A percentile compares a stretch with the other conserved stretches of the same genome.
Evolutionary conservation across 2,888 invertebrate species (phyloP).

Genomic region (Elegia similella): DNA sequence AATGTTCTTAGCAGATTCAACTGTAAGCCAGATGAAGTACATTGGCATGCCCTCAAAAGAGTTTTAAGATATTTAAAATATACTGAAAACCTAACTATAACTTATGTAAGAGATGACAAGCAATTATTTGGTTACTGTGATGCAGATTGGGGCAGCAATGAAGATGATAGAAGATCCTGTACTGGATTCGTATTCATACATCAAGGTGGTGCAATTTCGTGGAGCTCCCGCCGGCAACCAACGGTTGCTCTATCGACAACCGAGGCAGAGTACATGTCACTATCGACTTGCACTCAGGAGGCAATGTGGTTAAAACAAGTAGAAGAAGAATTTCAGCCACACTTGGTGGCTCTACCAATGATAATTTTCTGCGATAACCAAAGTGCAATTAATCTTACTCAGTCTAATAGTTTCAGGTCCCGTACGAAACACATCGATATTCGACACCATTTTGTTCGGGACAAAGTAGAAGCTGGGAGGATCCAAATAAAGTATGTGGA

Average conservation of each 20-base stretch:
- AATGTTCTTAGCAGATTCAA: slow-evolving; percentile 31
- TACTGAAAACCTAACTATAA: slow-evolving; percentile 24
- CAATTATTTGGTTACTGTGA: slow-evolving; percentile 29
- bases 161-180: slow-evolving; percentile 13
- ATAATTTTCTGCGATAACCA: too few relatives aligned
- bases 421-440: too few relatives aligned
- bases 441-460: too few relatives aligned
- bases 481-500: too few relatives aligned
- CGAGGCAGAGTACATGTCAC: slow-evolving; percentile 35
- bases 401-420: too few relatives aligned
- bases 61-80: slow-evolving; percentile 31
- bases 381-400: too few relatives aligned
- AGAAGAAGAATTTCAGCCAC: slow-evolving; percentile 13
- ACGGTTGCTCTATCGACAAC: slow-evolving; percentile 32
- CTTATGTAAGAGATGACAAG: slow-evolving; percentile 16
- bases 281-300: slow-evolving; percentile 30
- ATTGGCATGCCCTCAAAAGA: slow-evolving; percentile 23
- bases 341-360: too few relatives aligned
- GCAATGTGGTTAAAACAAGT: slow-evolving; percentile 29
- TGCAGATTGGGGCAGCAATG: slow-evolving; percentile 33
- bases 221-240: slow-evolving; percentile 23
- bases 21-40: slow-evolving; percentile 24
- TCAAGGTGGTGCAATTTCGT: slow-evolving; percentile 13
- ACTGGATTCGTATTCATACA: slow-evolving; percentile 33
- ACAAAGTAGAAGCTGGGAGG: too few relatives aligned